These are phyloP conservation scores for Zaprionus lachaisei DNA, from an alignment of 1,140 invertebrate genomes.

Conservation along the genomic window DNA sequence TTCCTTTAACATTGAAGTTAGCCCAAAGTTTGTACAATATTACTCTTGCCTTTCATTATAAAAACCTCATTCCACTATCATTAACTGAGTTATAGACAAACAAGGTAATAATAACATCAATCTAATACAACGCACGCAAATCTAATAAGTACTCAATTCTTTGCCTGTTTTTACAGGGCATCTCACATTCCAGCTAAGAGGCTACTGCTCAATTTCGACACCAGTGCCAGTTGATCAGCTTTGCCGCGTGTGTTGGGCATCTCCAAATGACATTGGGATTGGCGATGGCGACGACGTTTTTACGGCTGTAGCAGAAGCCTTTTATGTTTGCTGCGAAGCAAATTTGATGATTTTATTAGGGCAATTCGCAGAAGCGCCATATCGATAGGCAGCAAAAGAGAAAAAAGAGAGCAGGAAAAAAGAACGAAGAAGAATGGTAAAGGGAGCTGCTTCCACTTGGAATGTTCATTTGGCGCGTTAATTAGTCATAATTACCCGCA, in stretches of 20 bases:
- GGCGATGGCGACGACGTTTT: conserved; percentile 62
- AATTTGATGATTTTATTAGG: conserved; percentile 82
- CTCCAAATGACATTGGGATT: conserved; percentile 53
- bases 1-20: too few relatives aligned
- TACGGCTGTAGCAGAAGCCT: conserved; percentile 54
- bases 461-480: conserved; percentile 59
- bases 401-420: not conserved
- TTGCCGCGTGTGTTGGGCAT: conserved; percentile 31
- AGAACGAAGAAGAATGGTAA: not conserved
- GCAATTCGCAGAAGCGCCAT: conserved; percentile 37
- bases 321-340: conserved; percentile 58
- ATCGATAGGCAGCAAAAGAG: conserved; percentile 44
- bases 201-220: not conserved
- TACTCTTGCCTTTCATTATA: not conserved
- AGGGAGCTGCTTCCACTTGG: not conserved
- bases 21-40: too few relatives aligned
- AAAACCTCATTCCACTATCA: not conserved
- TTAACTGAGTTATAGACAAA: not conserved
- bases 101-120: not conserved
- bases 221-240: conserved; percentile 43
- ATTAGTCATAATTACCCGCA: conserved; percentile 80
- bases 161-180: not conserved
- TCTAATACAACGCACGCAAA: not conserved
- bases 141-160: not conserved
- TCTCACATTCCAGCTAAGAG: not conserved